phyloP scores from a whole-genome alignment of 2,113 vertebrate species.

The Cottus gobio region DNA sequence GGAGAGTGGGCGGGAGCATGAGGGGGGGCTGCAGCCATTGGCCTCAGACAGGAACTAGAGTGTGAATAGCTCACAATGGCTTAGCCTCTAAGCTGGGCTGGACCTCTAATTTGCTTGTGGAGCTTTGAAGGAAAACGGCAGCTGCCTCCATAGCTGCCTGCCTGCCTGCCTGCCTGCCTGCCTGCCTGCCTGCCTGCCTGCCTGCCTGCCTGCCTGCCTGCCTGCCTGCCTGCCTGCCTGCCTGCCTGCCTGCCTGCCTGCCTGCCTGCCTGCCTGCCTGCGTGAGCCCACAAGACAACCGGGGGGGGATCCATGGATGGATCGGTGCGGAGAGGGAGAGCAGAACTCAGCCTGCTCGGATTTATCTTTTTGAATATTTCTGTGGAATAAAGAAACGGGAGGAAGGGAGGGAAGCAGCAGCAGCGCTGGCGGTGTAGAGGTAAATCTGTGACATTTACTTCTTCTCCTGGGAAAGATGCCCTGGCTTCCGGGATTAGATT shows the following conservation, averaged over 20 bases:
- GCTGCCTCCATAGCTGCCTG: constrained; percentile 83
- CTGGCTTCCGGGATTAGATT: constrained; percentile 74
- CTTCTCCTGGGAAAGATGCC: constrained; percentile 67
- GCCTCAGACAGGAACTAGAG: constrained; percentile 81
- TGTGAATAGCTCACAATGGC: constrained; percentile 88
- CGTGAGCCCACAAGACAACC: too few species aligned
- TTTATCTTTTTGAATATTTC: constrained; percentile 64
- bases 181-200: too few species aligned
- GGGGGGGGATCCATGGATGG: constrained; percentile 76
- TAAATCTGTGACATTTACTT: constrained; percentile 79
- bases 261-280: too few species aligned
- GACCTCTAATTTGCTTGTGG: constrained; percentile 86
- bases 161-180: too few species aligned
- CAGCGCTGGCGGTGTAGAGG: constrained; percentile 60
- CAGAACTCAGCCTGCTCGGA: constrained; percentile 59
- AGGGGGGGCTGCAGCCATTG: constrained; percentile 73
- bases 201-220: too few species aligned
- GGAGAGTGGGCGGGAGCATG: constrained; percentile 66
- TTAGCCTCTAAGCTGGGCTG: constrained; percentile 84
- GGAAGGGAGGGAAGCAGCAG: constrained; percentile 29
- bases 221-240: too few species aligned
- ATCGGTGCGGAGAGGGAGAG: constrained; percentile 43
- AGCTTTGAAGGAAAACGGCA: constrained; percentile 88
- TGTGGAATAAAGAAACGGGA: constrained; percentile 62
- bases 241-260: too few species aligned